Evolutionary conservation across 2,797 vertebrate genomes (phyloP).

Genomic region (Pogoniulus pusillus): DNA sequence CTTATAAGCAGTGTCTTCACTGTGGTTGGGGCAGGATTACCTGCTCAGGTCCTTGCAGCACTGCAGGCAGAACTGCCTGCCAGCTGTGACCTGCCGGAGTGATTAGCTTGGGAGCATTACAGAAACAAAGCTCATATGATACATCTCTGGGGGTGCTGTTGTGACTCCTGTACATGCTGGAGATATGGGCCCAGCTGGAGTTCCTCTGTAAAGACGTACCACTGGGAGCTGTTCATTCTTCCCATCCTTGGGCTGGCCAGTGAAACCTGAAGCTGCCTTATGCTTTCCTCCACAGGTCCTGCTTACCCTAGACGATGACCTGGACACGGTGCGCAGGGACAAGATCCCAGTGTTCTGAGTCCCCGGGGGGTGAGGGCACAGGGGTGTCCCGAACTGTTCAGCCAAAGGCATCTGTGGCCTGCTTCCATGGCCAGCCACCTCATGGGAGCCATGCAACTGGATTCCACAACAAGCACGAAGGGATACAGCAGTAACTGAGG

Average conservation of each 20-base stretch:
- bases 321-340: conserved; percentile 79
- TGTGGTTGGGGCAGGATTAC: background rate
- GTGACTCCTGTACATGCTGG: background rate
- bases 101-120: background rate
- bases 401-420: background rate
- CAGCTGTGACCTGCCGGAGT: background rate
- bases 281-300: conserved; percentile 71
- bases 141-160: fast-evolving
- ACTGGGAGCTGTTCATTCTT: background rate
- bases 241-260: background rate
- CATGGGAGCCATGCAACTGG: background rate
- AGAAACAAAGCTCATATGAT: background rate
- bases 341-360: conserved; percentile 82
- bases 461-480: background rate
- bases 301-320: conserved; percentile 82
- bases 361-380: background rate
- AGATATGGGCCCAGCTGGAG: background rate
- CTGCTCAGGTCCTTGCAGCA: background rate
- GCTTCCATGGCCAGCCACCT: background rate
- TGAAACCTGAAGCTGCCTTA: background rate
- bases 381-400: background rate
- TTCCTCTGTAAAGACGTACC: background rate
- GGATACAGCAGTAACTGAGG: background rate
- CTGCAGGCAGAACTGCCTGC: background rate
- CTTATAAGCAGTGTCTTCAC: background rate